Evolutionary conservation across 1,140 invertebrate genomes (phyloP).

Genomic region (Sinonovacula constricta): DNA sequence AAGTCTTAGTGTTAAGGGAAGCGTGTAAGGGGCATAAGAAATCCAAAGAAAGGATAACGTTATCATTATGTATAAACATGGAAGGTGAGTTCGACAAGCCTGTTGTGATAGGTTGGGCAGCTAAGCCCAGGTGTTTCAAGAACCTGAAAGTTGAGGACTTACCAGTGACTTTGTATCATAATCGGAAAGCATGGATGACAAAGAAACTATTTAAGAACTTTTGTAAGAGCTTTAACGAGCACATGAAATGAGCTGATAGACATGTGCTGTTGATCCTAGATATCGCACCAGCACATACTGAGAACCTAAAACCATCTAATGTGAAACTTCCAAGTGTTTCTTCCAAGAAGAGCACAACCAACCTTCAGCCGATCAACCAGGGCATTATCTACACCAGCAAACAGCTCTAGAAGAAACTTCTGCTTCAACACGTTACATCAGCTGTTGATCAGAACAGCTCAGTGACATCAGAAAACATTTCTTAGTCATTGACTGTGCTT

Average conservation of each 20-base stretch:
- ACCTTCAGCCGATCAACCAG: constrained; percentile 19
- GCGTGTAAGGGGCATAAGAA: constrained; percentile 9
- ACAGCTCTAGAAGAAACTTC: constrained; percentile 14
- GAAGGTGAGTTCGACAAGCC: constrained; percentile 19
- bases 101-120: constrained; percentile 1
- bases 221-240: constrained; percentile 38
- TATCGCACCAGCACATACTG: constrained; percentile 53
- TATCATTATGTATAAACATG: constrained; percentile 33
- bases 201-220: constrained; percentile 44
- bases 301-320: constrained; percentile 21
- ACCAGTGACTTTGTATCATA: constrained; percentile 48
- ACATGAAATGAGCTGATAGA: constrained; percentile 46
- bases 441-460: background rate
- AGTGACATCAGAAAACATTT: background rate
- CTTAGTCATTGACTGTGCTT: background rate
- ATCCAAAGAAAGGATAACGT: constrained; percentile 23
- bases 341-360: constrained; percentile 24
- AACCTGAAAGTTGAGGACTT: constrained; percentile 52
- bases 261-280: constrained; percentile 48
- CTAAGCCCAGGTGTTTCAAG: background rate
- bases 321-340: constrained; percentile 45
- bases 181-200: constrained; percentile 53
- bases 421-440: background rate
- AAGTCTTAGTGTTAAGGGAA: background rate
- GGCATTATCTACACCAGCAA: constrained; percentile 24